Conservation (phyloP, 2,113 vertebrate species). For the Madoqua kirkii region DNA sequence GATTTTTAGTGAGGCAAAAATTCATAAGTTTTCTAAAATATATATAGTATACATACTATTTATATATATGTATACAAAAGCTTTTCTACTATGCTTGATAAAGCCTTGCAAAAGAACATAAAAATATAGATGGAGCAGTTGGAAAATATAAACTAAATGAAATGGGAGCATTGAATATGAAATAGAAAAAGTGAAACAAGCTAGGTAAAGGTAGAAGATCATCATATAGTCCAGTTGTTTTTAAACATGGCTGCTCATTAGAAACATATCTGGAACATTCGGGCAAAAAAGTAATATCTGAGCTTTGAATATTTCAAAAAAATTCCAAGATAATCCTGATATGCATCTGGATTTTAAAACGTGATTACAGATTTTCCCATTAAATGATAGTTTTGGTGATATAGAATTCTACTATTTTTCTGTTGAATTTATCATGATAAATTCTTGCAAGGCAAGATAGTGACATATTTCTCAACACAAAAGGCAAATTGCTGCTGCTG, state of each 20-base stretch:
- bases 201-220: not conserved
- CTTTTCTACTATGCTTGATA: not conserved
- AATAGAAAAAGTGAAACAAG: not conserved
- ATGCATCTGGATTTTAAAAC: not conserved
- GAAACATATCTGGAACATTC: not conserved
- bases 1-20: not conserved
- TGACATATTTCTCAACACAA: not conserved
- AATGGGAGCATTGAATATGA: not conserved
- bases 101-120: not conserved
- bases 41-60: not conserved
- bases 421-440: not conserved
- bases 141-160: not conserved
- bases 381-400: not conserved
- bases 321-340: not conserved
- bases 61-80: not conserved
- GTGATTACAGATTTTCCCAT: not conserved
- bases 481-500: not conserved
- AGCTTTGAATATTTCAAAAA: not conserved
- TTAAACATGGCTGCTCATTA: not conserved
- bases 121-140: not conserved
- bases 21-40: not conserved
- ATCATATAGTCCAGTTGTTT: not conserved
- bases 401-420: not conserved
- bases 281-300: not conserved
- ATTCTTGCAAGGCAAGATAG: not conserved